Evolutionary conservation across 92 coral and sea anemone species (phyloP).

Genomic region (Metridium senile): DNA sequence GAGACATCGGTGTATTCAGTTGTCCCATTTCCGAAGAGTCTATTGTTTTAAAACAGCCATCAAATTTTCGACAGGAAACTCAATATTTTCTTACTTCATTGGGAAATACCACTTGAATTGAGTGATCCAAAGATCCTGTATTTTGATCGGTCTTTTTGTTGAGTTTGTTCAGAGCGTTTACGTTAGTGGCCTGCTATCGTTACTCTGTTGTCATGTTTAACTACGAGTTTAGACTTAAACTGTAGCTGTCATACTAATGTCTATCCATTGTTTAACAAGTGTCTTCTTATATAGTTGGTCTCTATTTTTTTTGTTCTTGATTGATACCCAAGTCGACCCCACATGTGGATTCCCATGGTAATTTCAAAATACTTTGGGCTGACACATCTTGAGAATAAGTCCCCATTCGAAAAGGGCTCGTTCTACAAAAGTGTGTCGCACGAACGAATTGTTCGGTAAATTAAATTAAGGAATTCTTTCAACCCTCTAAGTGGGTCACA

Average conservation of each 20-base stretch:
- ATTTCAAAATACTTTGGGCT: conserved; percentile 34
- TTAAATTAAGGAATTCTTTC: conserved; percentile 91
- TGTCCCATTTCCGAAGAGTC: conserved; percentile 81
- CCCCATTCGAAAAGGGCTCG: conserved; percentile 22
- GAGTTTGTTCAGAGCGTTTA: conserved; percentile 13
- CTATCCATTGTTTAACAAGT: conserved; percentile 29
- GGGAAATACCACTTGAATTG: conserved; percentile 26
- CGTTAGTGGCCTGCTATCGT: conserved; percentile 29
- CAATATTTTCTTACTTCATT: conserved; percentile 44
- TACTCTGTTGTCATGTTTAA: conserved; percentile 43
- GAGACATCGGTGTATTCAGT: conserved; percentile 70
- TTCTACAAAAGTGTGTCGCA: conserved; percentile 41
- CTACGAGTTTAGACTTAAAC: conserved; percentile 33
- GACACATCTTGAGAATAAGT: conserved; percentile 30
- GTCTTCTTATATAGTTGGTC: conserved; percentile 21
- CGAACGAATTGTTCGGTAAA: conserved; percentile 65
- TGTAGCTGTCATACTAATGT: conserved; percentile 32
- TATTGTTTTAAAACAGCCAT: conserved; percentile 60
- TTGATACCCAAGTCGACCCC: conserved; percentile 32
- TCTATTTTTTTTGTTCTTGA: conserved; percentile 8
- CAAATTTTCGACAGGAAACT: conserved; percentile 49
- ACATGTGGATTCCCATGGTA: conserved; percentile 43
- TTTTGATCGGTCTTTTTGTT: conserved; percentile 27
- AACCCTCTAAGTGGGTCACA: conserved; percentile 94
- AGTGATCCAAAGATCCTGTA: conserved; percentile 40